These are phyloP conservation scores for Phyllostomus discolor DNA, from an alignment of 2,113 vertebrate species.

Conservation along the genomic window DNA sequence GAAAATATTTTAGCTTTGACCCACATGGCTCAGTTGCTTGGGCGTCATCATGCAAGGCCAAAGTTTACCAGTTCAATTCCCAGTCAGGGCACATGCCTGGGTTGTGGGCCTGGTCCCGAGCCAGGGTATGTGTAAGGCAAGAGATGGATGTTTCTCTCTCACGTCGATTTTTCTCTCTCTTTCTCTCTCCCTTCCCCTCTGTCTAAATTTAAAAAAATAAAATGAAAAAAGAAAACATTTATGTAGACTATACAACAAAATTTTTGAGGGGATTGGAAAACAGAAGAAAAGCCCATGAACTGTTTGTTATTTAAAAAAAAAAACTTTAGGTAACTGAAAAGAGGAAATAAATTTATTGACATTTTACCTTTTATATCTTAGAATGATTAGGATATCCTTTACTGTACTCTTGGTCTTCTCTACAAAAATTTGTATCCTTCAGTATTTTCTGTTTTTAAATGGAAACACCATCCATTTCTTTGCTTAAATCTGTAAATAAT, in stretches of 20 bases:
- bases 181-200: no score
- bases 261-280: neutral
- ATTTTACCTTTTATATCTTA: neutral
- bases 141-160: no score
- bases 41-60: no score
- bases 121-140: no score
- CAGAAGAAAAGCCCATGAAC: neutral
- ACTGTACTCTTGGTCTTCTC: neutral
- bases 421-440: neutral
- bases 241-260: neutral
- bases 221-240: constrained; percentile 13
- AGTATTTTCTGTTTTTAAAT: neutral
- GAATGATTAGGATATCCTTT: neutral
- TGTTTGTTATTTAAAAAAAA: constrained; percentile 8
- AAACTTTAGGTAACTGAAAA: neutral
- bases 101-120: no score
- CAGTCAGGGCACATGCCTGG: no score
- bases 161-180: no score
- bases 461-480: neutral
- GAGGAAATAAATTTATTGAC: neutral
- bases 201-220: no score
- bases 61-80: no score
- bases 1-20: neutral
- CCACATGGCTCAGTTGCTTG: no score
- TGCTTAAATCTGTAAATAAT: neutral